These are phyloP conservation scores for Montipora efflorescens DNA, from an alignment of 64 coral and sea anemone species.

Conservation along the genomic window DNA sequence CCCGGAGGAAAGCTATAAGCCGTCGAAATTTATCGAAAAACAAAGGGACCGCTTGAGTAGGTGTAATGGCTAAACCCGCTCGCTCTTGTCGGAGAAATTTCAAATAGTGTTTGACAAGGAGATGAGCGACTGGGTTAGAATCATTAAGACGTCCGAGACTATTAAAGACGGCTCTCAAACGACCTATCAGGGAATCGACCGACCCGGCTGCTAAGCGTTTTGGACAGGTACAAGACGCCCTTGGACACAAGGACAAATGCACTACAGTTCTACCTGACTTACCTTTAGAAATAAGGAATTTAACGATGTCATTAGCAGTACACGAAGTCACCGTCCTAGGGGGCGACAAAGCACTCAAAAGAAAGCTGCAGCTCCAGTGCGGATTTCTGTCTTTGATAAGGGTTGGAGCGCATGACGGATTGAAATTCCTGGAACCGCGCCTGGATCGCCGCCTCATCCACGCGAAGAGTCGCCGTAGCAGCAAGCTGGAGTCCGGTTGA, in stretches of 20 bases:
- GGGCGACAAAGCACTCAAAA: not conserved
- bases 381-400: not conserved
- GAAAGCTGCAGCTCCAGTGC: not conserved
- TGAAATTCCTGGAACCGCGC: not conserved
- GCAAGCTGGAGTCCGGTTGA: not conserved
- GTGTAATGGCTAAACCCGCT: too few relatives aligned
- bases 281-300: not conserved
- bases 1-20: too few relatives aligned
- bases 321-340: not conserved
- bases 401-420: not conserved
- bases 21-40: too few relatives aligned
- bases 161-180: not conserved
- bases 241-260: not conserved
- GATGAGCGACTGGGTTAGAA: not conserved
- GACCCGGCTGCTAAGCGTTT: not conserved
- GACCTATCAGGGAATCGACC: too few relatives aligned
- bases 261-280: not conserved
- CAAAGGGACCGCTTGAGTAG: too few relatives aligned
- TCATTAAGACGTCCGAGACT: not conserved
- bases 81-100: too few relatives aligned
- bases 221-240: not conserved
- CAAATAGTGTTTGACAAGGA: too few relatives aligned
- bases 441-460: not conserved
- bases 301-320: not conserved
- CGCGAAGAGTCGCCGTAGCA: not conserved